These are phyloP conservation scores for Sterrhoptilus dennistouni DNA, from an alignment of 2,113 vertebrate genomes.

Conservation along the genomic window DNA sequence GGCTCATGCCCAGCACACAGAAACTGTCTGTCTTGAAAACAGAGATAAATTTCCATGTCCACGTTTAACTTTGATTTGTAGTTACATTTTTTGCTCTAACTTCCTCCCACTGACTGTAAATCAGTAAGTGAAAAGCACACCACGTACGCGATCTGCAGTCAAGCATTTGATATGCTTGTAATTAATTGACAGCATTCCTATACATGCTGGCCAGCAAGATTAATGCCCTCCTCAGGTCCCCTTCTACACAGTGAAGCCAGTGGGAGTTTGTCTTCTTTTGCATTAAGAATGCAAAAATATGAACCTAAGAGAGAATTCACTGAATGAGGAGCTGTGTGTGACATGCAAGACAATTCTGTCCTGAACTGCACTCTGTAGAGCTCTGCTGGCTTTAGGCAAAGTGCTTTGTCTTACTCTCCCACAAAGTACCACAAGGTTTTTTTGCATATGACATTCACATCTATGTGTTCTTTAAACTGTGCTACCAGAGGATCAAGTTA, in stretches of 20 bases:
- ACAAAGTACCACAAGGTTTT: not conserved
- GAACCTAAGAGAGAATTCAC: not conserved
- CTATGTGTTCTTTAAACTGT: not conserved
- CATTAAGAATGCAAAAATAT: not conserved
- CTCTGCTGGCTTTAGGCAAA: not conserved
- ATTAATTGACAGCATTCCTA: constrained; percentile 36
- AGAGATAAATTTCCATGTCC: not conserved
- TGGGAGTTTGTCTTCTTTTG: not conserved
- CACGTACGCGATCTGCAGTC: not conserved
- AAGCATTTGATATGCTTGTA: constrained; percentile 10
- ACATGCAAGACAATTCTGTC: not conserved
- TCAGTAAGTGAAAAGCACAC: constrained; percentile 17
- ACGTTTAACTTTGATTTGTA: constrained; percentile 44
- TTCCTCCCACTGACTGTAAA: not conserved
- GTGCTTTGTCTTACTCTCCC: not conserved
- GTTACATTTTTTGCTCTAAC: not conserved
- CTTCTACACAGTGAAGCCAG: not conserved
- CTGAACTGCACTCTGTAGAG: not conserved
- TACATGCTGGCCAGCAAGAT: not conserved
- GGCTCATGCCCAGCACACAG: not conserved
- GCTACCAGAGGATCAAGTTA: not conserved
- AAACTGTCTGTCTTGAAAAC: not conserved
- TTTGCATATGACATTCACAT: not conserved
- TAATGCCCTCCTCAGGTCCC: not conserved
- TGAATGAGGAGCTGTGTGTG: not conserved